Evolutionary conservation across 2,888 invertebrate species (phyloP).

Genomic region (Netelia inedita): DNA sequence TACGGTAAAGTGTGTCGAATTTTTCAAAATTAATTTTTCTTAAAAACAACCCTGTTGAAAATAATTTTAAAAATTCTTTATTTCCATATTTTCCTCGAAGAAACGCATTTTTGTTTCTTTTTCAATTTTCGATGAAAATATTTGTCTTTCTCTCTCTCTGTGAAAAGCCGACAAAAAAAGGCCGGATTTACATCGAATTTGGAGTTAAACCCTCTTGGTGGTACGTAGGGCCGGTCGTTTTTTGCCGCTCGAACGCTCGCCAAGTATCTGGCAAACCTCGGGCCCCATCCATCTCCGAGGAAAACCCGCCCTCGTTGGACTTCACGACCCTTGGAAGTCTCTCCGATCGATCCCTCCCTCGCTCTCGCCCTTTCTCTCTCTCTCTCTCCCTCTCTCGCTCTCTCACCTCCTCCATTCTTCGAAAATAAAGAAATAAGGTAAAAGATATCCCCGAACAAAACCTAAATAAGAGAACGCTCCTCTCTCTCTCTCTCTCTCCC

Average conservation of each 20-base stretch:
- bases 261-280: constrained; percentile 43
- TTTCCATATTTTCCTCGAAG: too few species aligned
- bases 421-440: constrained; percentile 24
- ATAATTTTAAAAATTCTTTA: too few species aligned
- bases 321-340: constrained; percentile 32
- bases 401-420: constrained; percentile 3
- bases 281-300: constrained; percentile 27
- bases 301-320: constrained; percentile 35
- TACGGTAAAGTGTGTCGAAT: too few species aligned
- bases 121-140: too few species aligned
- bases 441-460: neutral
- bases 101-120: too few species aligned
- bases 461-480: neutral
- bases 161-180: neutral
- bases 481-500: neutral
- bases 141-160: too few species aligned
- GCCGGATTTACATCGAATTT: neutral
- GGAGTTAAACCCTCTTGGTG: neutral
- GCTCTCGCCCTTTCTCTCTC: neutral
- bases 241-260: constrained; percentile 23
- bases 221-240: neutral
- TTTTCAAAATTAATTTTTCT: too few species aligned
- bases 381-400: neutral
- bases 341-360: constrained; percentile 46
- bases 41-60: too few species aligned